Base-by-base conservation (phyloP, 1,140 invertebrate genomes). In the Pseudachorutes palmiensis region DNA sequence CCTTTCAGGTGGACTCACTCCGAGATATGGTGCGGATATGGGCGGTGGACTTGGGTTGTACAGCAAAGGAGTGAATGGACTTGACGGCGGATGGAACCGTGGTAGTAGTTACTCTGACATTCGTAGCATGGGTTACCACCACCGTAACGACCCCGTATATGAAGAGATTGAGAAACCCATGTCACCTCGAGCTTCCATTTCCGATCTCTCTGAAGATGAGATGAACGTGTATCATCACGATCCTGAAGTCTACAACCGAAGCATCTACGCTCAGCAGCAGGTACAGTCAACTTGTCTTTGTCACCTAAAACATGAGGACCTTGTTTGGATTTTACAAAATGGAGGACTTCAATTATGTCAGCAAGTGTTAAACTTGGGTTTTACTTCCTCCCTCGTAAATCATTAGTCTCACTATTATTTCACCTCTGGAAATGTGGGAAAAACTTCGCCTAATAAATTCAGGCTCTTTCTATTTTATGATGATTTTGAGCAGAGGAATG, bases 51-150 rank as follows among this genome's bases (percentile, higher is more conserved):
- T 71, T 60, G 72, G 72, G 45, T 64, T 74, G 32, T 71, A 70
- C 51, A 65, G 58, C 57, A 70, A 69, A 59, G 69, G 67, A 22
- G 49, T 51, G 62, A 57, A 24, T 45, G 58, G 57, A 33, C 24
- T 69, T 16, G 72, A 74, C 28, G 72, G 72, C 24, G 70, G 55
- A 59, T 74, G 72, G 72, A 69, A 69, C 55, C 66, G 72, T 65
- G 72, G 72, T 28, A 71, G 72, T 31, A 74, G 72, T 55, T 74
- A 74, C 61, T 74, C 72, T 1, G 72, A 74, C 61, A 71, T 74
- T 60, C 65, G 72, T 22, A 71, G 61, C 49, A 58, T 61, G 19
- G 67, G 66, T 30, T 67, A 69, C 32, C 67, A 67, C 36, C 67
- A 65, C 29, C 31, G 70, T 29, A 55, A 24, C 41, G 72, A 74